These are phyloP conservation scores for Boulengeromyrus knoepffleri DNA, from an alignment of 2,113 vertebrate genomes.

Conservation along the genomic window DNA sequence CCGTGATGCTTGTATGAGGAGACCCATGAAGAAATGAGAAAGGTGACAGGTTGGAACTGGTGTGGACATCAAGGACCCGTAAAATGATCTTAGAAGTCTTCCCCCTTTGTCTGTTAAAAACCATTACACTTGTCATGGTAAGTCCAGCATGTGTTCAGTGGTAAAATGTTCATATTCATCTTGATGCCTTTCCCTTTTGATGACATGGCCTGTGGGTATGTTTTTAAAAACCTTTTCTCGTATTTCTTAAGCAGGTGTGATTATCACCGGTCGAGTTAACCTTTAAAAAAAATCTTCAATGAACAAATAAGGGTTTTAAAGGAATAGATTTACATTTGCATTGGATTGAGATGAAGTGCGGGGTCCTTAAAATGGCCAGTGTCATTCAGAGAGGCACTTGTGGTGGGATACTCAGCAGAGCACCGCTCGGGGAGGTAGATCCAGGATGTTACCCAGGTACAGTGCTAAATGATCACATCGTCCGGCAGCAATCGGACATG, in stretches of 20 bases:
- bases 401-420: not conserved
- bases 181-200: not conserved
- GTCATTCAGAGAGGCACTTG: not conserved
- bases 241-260: not conserved
- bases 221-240: not conserved
- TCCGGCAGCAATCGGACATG: not conserved
- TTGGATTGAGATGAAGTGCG: not conserved
- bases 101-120: not conserved
- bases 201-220: not conserved
- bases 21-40: not conserved
- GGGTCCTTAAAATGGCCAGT: not conserved
- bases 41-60: not conserved
- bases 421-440: not conserved
- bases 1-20: not conserved
- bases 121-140: not conserved
- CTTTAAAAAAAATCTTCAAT: not conserved
- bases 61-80: not conserved
- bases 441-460: not conserved
- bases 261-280: not conserved
- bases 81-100: not conserved
- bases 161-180: not conserved
- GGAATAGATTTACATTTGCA: not conserved
- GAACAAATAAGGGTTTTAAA: not conserved
- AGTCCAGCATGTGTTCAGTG: not conserved
- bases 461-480: not conserved